Base-by-base conservation (phyloP, 2,888 invertebrate species). In the Cantharis flavilabris region DNA sequence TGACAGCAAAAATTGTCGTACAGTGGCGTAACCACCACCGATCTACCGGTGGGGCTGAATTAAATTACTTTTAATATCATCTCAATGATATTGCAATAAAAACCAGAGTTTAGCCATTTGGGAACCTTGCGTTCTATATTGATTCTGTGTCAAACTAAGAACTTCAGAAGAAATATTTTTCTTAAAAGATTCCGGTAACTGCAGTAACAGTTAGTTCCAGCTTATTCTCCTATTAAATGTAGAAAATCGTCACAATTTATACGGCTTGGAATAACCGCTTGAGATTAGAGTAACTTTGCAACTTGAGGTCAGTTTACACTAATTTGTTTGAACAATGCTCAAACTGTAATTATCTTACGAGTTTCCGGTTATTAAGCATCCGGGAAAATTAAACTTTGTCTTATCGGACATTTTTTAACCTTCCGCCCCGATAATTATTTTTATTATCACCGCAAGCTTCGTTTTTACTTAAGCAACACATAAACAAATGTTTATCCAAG, bases 281-380 rank as follows among this genome's bases (percentile, higher is more conserved):
- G 49, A 49, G 49, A 49, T 49, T 49, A 49, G 49, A 49, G 20
- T n/a, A 67, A 67, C 65, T 67, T 67, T 67, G 11, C n/a, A 67
- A 67, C 23, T 67, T 67, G 20, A 26, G 65, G 65, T 67, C 65
- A 67, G 65, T 67, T 67, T 67, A 20, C 65, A 26, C 65, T 67
- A 67, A 67, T 67, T 67, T 13, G 26, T 26, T 67, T 67, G 13
- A 67, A 67, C 26, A 26, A n/a, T 67, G 26, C 16, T 67, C 65
- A 67, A 67, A 67, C 65, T 67, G 65, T 67, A 67, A 67, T 67
- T 67, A 67, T 67, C 65, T 67, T 26, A 67, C 13, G 26, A 67
- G 65, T 67, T 67, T 67, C 26, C 20, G 26, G 65, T 67, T 67
- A 23, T 67, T 67, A 20, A 67, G 20, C 65, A 26, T 67, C 20